Base-by-base conservation (phyloP, 2,113 vertebrate genomes). In the Pongo pygmaeus region DNA sequence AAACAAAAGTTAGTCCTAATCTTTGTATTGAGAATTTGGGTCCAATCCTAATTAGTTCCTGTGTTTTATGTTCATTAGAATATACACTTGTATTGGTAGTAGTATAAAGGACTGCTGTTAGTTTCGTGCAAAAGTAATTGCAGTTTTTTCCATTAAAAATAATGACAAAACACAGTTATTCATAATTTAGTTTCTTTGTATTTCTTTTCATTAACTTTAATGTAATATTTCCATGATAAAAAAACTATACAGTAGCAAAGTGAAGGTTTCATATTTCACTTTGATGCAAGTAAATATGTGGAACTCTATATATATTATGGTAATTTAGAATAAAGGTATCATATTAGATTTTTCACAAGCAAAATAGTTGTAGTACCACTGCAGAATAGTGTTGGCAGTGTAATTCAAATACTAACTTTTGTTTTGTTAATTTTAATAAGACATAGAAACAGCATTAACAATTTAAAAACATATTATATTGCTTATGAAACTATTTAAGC, bases 41-140 rank as follows among this genome's bases (percentile, higher is more conserved):
- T 69, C 64, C 55, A 61, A 18, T 57, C 87, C 23, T 96, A 97
- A 97, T 96, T 75, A 96, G 43, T 59, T 91, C 25, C 43, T 94
- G 95, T 95, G 55, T 89, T 96, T 48, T 92, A 35, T 70, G n/a
- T 93, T 96, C 95, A 96, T 96, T 96, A 97, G 92, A 97, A 92
- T 84, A 72, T 72, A 78, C 14, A 69, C 8, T 91, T 96, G 57
- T 38, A 38, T 92, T 92, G 85, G 59, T 70, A 83, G 35, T 74
- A 50, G 4, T 38, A n/a, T 43, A 69, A 95, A 94, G 17, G 5
- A 52, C 30, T 64, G 14, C 35, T 79, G 27, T 13, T 64, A 13
- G 61, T 27, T 64, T 30, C 27, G 12, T 30, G 61, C 61, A 30
- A 64, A 64, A 64, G 61, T 64, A 64, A 64, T 64, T 13, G 11